phyloP scores from a whole-genome alignment of 1,140 invertebrate species.

The Caenorhabditis remanei region DNA sequence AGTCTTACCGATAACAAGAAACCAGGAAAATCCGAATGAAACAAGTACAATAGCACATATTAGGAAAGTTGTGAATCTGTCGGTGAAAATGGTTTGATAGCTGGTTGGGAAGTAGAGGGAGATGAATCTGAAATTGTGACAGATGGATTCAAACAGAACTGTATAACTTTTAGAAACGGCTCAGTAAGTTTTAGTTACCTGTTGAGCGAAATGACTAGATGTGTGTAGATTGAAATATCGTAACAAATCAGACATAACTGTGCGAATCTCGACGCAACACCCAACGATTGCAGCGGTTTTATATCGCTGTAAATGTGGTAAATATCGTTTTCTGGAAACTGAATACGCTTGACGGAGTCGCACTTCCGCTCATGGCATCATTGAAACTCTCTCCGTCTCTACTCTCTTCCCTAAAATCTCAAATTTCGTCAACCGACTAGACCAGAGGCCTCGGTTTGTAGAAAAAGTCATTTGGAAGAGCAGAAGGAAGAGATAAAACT shows the following conservation, averaged over 20 bases:
- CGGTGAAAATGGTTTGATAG: constrained; percentile 48
- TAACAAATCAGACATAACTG: constrained; percentile 59
- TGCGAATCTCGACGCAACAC: constrained; percentile 42
- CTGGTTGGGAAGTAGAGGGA: constrained; percentile 59
- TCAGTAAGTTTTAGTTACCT: constrained; percentile 8
- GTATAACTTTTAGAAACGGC: no score
- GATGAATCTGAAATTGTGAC: constrained; percentile 50
- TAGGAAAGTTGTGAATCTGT: constrained; percentile 46
- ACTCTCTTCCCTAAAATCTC: not conserved
- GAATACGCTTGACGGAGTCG: constrained; percentile 40
- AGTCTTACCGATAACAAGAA: constrained; percentile 33
- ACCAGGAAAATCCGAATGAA: constrained; percentile 36
- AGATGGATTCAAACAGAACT: not conserved
- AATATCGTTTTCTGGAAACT: constrained; percentile 54
- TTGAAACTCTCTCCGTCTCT: not conserved
- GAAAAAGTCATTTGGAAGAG: constrained; percentile 17
- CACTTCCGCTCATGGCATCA: constrained; percentile 23
- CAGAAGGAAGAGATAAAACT: not conserved
- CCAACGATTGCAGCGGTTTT: constrained; percentile 30
- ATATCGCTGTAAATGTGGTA: constrained; percentile 52
- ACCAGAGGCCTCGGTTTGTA: not conserved
- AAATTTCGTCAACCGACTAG: constrained; percentile 26
- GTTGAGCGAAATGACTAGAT: constrained; percentile 59
- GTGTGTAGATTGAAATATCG: constrained; percentile 61
- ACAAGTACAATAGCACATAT: constrained; percentile 4